phyloP scores from a whole-genome alignment of 2,113 vertebrate species.

The Phalacrocorax brasilianus region DNA sequence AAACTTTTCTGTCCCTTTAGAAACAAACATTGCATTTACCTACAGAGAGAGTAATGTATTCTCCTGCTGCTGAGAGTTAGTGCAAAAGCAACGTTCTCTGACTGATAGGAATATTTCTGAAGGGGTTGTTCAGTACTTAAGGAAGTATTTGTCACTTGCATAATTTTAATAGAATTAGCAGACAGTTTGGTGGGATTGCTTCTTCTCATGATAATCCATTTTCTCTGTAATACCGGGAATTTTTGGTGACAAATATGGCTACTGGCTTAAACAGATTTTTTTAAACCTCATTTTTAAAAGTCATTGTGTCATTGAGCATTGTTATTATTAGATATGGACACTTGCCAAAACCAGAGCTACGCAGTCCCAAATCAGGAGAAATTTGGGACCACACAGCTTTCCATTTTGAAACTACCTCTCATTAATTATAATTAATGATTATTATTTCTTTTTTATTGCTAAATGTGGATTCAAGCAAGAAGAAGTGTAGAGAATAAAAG shows the following conservation, averaged over 20 bases:
- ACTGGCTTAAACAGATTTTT: neutral
- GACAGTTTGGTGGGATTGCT: constrained; percentile 45
- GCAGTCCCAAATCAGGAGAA: neutral
- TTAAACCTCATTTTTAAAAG: constrained; percentile 29
- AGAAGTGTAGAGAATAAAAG: neutral
- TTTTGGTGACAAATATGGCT: constrained; percentile 17
- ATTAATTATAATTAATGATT: neutral
- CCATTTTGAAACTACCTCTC: neutral
- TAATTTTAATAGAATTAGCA: constrained; percentile 66
- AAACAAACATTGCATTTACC: neutral
- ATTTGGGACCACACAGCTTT: neutral
- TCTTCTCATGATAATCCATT: constrained; percentile 56
- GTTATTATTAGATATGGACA: constrained; percentile 8
- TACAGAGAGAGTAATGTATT: neutral
- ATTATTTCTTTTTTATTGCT: neutral
- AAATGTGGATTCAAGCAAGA: neutral
- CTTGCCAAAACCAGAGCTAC: neutral
- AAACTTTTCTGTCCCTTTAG: neutral
- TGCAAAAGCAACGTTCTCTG: neutral
- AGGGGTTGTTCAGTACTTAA: constrained; percentile 5
- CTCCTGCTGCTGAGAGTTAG: neutral
- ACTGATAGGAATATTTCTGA: neutral
- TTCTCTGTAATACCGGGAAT: neutral
- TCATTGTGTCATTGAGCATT: constrained; percentile 26
- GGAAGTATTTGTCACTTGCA: constrained; percentile 9